Percentiles rank a stretch among this genome's conserved stretches.
These are phyloP conservation scores for Ametastegia equiseti DNA, from an alignment of 2,888 invertebrate species.

Conservation along the genomic window DNA sequence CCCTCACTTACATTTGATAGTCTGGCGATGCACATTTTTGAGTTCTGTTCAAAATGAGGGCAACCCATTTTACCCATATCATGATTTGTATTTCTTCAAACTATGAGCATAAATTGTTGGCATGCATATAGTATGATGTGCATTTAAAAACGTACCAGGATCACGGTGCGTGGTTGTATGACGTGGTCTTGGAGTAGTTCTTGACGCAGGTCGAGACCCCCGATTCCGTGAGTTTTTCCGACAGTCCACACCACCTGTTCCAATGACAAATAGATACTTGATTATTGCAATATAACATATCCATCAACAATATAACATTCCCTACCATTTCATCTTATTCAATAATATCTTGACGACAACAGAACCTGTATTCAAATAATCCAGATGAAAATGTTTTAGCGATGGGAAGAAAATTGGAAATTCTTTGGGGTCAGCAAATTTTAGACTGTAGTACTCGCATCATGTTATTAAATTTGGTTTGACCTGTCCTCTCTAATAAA, in stretches of 20 bases:
- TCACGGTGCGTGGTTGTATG: background rate
- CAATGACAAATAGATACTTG: background rate
- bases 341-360: background rate
- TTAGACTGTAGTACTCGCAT: too few species aligned
- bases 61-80: background rate
- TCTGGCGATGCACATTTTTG: too few species aligned
- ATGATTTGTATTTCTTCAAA: background rate
- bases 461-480: too few species aligned
- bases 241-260: background rate
- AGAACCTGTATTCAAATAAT: too few species aligned
- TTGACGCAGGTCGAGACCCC: conserved; percentile 53
- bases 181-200: conserved; percentile 58
- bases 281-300: background rate
- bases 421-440: too few species aligned
- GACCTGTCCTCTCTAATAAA: too few species aligned
- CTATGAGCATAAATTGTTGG: background rate
- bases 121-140: background rate
- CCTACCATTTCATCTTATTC: background rate
- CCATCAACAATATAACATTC: background rate
- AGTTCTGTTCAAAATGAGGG: background rate
- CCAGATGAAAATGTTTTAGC: too few species aligned
- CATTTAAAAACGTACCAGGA: conserved; percentile 4
- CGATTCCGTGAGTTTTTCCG: conserved; percentile 37
- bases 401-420: too few species aligned
- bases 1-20: too few species aligned